phyloP scores from a whole-genome alignment of 2,888 invertebrate species.

The Ommatoiulus sabulosus region DNA sequence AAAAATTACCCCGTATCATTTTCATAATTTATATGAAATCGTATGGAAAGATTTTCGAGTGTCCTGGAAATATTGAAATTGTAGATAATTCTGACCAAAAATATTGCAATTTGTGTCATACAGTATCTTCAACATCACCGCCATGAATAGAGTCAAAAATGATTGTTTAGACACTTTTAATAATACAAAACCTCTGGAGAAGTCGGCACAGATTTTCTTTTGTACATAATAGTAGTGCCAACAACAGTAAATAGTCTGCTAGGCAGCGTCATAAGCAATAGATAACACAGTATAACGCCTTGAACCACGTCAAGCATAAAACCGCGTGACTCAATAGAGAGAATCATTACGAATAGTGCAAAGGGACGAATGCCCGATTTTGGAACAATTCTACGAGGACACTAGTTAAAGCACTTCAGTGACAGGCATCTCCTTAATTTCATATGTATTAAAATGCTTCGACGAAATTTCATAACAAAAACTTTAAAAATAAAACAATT shows the following conservation, averaged over 20 bases:
- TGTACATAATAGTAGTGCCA: conserved; percentile 1
- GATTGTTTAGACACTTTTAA: not conserved
- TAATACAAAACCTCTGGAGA: not conserved
- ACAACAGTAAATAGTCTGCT: not conserved
- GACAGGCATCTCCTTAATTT: not conserved
- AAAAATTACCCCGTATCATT: too few species aligned
- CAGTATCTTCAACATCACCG: not conserved
- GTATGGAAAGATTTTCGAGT: too few species aligned
- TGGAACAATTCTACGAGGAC: not conserved
- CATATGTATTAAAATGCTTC: not conserved
- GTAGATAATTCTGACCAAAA: too few species aligned
- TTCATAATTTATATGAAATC: too few species aligned
- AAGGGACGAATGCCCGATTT: not conserved
- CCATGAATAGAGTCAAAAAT: not conserved
- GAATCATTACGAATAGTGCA: not conserved
- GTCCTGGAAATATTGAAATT: too few species aligned
- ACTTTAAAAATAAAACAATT: not conserved
- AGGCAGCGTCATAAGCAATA: not conserved
- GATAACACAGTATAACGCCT: not conserved
- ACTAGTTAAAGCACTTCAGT: conserved; percentile 1
- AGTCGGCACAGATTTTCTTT: not conserved
- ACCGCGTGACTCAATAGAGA: not conserved
- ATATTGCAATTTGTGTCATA: too few species aligned
- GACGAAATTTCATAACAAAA: not conserved
- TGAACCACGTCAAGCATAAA: not conserved